These are phyloP conservation scores for Eupithecia exiguata DNA, from an alignment of 2,888 invertebrate species.

Conservation along the genomic window DNA sequence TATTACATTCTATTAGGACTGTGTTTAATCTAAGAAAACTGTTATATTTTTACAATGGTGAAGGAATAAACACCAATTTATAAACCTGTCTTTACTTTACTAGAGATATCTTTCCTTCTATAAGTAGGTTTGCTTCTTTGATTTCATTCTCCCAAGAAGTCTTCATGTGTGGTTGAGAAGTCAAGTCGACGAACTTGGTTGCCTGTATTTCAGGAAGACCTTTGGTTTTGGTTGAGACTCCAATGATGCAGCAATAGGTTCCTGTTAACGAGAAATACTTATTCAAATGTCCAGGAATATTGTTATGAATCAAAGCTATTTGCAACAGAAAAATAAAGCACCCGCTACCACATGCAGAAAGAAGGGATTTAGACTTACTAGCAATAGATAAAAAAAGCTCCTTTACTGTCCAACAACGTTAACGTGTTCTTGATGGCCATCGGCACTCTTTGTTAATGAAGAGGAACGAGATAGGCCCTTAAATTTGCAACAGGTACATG, in stretches of 20 bases:
- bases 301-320: neutral
- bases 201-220: slow-evolving; percentile 75
- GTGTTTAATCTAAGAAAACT: slow-evolving; percentile 45
- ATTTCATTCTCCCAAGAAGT: slow-evolving; percentile 73
- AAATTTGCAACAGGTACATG: too few species aligned
- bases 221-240: slow-evolving; percentile 69
- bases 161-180: slow-evolving; percentile 66
- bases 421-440: neutral
- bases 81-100: slow-evolving; percentile 48
- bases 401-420: too few species aligned
- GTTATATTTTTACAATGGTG: slow-evolving; percentile 55
- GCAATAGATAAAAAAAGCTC: neutral
- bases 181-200: slow-evolving; percentile 71
- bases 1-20: slow-evolving; percentile 49
- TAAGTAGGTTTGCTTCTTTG: slow-evolving; percentile 64
- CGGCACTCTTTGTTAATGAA: too few species aligned
- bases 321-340: neutral
- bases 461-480: too few species aligned
- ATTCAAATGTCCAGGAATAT: neutral
- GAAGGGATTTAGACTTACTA: neutral
- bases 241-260: slow-evolving; percentile 76
- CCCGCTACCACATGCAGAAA: neutral
- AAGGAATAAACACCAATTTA: slow-evolving; percentile 58
- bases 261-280: slow-evolving; percentile 53
- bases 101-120: slow-evolving; percentile 63